These are phyloP conservation scores for Craterocephalus amniculus DNA, from an alignment of 2,797 vertebrate species.

Conservation along the genomic window DNA sequence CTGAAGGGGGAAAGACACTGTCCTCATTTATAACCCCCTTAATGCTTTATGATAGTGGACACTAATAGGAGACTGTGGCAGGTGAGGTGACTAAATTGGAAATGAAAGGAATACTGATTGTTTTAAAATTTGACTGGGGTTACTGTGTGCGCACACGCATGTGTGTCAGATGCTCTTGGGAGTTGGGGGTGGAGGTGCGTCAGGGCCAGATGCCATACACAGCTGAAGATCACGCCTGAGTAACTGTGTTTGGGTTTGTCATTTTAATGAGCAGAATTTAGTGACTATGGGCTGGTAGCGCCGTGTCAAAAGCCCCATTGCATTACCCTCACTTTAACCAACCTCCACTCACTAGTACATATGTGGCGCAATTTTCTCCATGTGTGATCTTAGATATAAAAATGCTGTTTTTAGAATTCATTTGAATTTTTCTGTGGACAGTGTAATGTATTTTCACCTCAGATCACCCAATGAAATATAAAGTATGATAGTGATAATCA, in stretches of 20 bases:
- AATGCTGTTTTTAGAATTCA: slow-evolving; percentile 4
- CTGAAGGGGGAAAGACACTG: slow-evolving; percentile 56
- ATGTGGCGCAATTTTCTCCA: slow-evolving; percentile 26
- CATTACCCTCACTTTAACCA: slow-evolving; percentile 81
- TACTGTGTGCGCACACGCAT: slow-evolving; percentile 34
- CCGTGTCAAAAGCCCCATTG: slow-evolving; percentile 82
- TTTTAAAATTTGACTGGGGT: slow-evolving; percentile 84
- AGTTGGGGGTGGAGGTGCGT: slow-evolving; percentile 77
- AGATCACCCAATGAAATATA: background rate
- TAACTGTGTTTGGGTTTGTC: slow-evolving; percentile 87
- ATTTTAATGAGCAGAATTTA: slow-evolving; percentile 90
- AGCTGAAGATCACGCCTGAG: slow-evolving; percentile 86
- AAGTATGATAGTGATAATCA: background rate
- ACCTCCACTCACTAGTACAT: slow-evolving; percentile 61
- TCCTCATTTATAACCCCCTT: slow-evolving; percentile 77
- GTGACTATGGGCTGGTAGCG: slow-evolving; percentile 83
- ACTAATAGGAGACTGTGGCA: slow-evolving; percentile 83
- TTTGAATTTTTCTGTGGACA: slow-evolving; percentile 10
- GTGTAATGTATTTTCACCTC: background rate
- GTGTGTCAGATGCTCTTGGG: slow-evolving; percentile 59
- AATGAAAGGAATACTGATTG: slow-evolving; percentile 86
- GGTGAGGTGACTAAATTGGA: slow-evolving; percentile 85
- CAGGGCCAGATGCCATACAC: slow-evolving; percentile 86
- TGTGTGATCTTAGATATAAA: slow-evolving; percentile 33
- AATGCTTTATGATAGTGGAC: slow-evolving; percentile 81